These are phyloP conservation scores for Poecilia velifera DNA, from an alignment of 2,797 vertebrate species.

Conservation along the genomic window DNA sequence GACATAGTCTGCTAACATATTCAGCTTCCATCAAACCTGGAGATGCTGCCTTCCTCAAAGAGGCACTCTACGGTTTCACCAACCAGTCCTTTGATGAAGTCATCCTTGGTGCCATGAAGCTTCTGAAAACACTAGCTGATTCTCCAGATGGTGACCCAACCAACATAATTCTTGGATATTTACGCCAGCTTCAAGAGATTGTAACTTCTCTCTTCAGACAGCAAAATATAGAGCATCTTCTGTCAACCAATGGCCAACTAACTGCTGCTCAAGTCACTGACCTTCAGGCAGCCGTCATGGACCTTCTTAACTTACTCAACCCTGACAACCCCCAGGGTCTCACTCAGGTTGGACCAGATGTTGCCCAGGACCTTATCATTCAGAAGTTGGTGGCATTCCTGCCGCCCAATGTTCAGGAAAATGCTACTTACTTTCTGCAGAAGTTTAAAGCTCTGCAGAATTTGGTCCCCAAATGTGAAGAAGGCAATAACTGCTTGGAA, in stretches of 20 bases:
- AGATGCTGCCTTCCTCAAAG: constrained; percentile 40
- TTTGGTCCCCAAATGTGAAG: constrained; percentile 56
- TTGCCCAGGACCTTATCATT: constrained; percentile 56
- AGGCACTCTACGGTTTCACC: constrained; percentile 61
- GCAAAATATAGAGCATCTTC: constrained; percentile 33
- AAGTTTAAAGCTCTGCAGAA: constrained; percentile 61
- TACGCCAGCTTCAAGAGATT: constrained; percentile 70
- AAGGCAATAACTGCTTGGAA: constrained; percentile 63
- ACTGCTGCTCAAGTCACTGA: constrained; percentile 47
- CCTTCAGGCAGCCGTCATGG: constrained; percentile 39
- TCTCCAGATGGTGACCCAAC: constrained; percentile 58
- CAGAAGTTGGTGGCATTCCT: constrained; percentile 59
- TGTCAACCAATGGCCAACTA: constrained; percentile 43
- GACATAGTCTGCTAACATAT: constrained; percentile 64
- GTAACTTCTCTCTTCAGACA: constrained; percentile 54
- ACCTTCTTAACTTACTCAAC: constrained; percentile 68
- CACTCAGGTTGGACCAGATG: constrained; percentile 54
- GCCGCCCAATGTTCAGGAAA: constrained; percentile 52
- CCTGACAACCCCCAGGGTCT: constrained; percentile 61
- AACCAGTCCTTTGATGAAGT: constrained; percentile 71
- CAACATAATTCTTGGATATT: constrained; percentile 58
- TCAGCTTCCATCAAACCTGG: constrained; percentile 57
- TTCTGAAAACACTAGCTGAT: constrained; percentile 57
- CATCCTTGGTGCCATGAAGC: constrained; percentile 64
- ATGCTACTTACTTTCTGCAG: constrained; percentile 54